Conservation (phyloP, 2,888 invertebrate genomes). For the Oscheius sp. region DNA sequence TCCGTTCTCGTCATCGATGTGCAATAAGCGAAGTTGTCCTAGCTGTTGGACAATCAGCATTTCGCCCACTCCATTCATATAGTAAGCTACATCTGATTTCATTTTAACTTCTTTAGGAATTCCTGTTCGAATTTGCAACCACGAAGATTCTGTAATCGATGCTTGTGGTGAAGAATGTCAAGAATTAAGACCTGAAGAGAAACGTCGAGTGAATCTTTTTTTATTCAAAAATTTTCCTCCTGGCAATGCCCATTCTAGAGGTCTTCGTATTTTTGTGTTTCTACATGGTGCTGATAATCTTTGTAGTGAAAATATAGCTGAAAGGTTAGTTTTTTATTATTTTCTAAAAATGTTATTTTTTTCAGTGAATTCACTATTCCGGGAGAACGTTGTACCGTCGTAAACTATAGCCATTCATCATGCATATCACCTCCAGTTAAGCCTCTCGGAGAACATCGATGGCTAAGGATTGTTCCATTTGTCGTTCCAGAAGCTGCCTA, state of each 20-base stretch:
- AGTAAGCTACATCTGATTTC: conserved; percentile 10
- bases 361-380: conserved; percentile 28
- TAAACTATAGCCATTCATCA: conserved; percentile 11
- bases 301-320: conserved; percentile 27
- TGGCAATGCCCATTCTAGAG: neutral
- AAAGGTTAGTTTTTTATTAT: conserved; percentile 12
- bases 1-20: conserved; percentile 29
- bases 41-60: conserved; percentile 26
- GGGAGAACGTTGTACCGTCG: conserved; percentile 7
- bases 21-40: conserved; percentile 28
- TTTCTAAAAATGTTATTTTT: neutral
- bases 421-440: conserved; percentile 7
- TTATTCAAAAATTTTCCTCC: conserved; percentile 29
- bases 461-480: conserved; percentile 35
- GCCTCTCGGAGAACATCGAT: conserved; percentile 17
- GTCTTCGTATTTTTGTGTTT: conserved; percentile 21
- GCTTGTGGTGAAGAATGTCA: conserved; percentile 25
- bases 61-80: conserved; percentile 27
- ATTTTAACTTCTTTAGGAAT: conserved; percentile 14
- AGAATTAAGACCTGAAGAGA: conserved; percentile 27
- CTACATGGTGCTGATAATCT: conserved; percentile 17
- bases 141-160: conserved; percentile 3
- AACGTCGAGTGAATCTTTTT: conserved; percentile 25
- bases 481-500: conserved; percentile 26
- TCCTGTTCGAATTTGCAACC: conserved; percentile 28